Percentiles rank a stretch among this genome's conserved stretches.
Evolutionary conservation across 2,113 vertebrate genomes (phyloP).

Genomic region (Etheostoma cragini): DNA sequence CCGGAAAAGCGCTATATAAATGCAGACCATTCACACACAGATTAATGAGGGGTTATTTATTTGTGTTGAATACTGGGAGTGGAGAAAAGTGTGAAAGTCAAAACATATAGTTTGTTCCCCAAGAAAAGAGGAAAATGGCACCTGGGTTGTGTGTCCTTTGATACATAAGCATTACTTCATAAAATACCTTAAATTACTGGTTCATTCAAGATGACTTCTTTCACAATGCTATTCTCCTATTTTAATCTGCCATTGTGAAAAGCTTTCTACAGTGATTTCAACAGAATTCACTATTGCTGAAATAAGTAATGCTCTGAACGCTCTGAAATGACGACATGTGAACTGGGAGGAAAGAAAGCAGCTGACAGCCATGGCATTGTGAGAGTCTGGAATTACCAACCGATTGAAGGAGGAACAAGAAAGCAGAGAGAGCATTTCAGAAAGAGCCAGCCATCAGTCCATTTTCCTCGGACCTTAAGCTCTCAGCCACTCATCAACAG

Average conservation of each 20-base stretch:
- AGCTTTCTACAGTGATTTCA: constrained; percentile 51
- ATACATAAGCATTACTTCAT: constrained; percentile 64
- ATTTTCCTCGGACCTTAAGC: constrained; percentile 77
- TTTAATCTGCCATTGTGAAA: constrained; percentile 60
- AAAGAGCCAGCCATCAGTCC: constrained; percentile 60
- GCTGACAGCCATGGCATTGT: constrained; percentile 69
- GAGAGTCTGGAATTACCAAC: constrained; percentile 66
- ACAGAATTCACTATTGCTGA: constrained; percentile 62
- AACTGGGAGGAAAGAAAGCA: constrained; percentile 64
- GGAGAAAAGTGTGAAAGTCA: constrained; percentile 92
- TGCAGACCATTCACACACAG: constrained; percentile 23
- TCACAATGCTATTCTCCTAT: constrained; percentile 60
- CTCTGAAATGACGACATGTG: constrained; percentile 67
- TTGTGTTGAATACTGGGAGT: constrained; percentile 89
- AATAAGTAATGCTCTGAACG: constrained; percentile 56
- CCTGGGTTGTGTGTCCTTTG: constrained; percentile 56
- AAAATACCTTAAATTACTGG: constrained; percentile 72
- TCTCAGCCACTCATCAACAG: constrained; percentile 93
- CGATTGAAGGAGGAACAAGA: constrained; percentile 61
- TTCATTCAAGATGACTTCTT: constrained; percentile 71
- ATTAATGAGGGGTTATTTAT: constrained; percentile 92
- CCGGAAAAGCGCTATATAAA: too few species aligned
- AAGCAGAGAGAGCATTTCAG: constrained; percentile 61
- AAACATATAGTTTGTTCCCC: constrained; percentile 79
- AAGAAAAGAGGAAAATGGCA: constrained; percentile 47